Evolutionary conservation across 2,888 invertebrate species (phyloP), one percentile per base, ranked within the genome.

Genomic region (Leptura quadrifasciata): DNA sequence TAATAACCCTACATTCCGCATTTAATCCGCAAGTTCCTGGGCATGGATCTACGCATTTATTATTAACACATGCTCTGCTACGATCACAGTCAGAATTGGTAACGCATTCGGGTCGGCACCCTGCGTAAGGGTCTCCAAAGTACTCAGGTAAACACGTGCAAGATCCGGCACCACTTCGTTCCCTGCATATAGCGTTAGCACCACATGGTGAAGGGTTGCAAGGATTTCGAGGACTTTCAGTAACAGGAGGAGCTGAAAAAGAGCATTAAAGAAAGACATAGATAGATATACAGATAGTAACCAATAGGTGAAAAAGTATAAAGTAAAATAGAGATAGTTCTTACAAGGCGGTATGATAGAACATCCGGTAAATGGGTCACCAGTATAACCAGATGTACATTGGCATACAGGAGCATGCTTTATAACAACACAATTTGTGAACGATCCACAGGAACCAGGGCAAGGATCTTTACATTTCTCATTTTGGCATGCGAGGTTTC

Each of bases 391-490:
- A 87, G 92, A 91, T 82, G 91, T 90, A 87, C 96, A 96, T 84
- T 93, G 93, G 86, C 96, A 96, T 77, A 94, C 90, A 75, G 96
- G 95, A 82, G 93, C 92, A 88, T 96, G 96, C 87, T 94, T 94
- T 82, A 94, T 91, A 68, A 94, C 95, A 81, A 92, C 92, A 88
- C 97, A 97, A 78, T 93, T 90, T 27, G 96, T 93, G 86, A 93
- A 92, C 74, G 93, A 88, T 65, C 95, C 95, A 87, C 96, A 96
- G 65, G 94, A 93, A 60, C 94, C 95, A 68, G 92, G 91, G 86
- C 96, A 96, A 72, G 96, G 96, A 87, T 96, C 94, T 76, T 91
- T 91, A 88, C 96, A 96, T 88, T 92, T 94, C 85, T 94, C 93
- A 87, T 94, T 94, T 80, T 95, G 92, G 88, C 96, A 96, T 76